Evolutionary conservation across 1,140 invertebrate genomes (phyloP), one percentile per base, ranked within the genome.

Genomic region (Drosophila obscura): DNA sequence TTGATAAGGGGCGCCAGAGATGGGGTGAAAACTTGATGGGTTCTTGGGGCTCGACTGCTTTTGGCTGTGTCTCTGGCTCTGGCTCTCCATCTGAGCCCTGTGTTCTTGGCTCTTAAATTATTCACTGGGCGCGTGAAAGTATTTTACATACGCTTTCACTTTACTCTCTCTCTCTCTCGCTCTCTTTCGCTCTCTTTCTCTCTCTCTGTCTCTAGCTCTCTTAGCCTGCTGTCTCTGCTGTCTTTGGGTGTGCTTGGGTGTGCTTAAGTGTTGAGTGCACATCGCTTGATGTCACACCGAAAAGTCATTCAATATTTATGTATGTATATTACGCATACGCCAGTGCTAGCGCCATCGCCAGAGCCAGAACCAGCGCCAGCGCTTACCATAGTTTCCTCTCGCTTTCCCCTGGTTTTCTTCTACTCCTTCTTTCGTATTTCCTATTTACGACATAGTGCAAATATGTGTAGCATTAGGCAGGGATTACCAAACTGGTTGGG

Each of bases 241-340:
- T 39, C 35, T 39, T 39, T 39, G 11, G 35, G 11, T n/a, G 31
- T 41, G 2, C 50, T 45, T 15, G 51, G 11, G 24, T 57, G 46
- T 58, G 53, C 61, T 74, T 65, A 74, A 74, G 72, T 74, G 72
- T 65, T 74, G 69, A 74, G 68, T 73, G 50, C 72, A 75, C 72
- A 75, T 73, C 60, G 71, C 63, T 76, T 75, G 63, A 76, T 76
- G 73, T 76, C 72, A 76, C 73, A 76, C 56, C 73, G 51, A 74
- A 76, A 76, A 71, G 63, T 76, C 73, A 75, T 76, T 67, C 73
- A 76, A 76, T 76, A 75, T 76, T 76, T 76, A 76, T 74, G 61
- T 76, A 75, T 74, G 61, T 64, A 76, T 74, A 65, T 71, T 71
- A 74, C 71, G 72, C 55, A 75, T 76, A 67, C 62, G 72, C 73